A percentile compares a stretch with the other conserved stretches of the same genome.
Conservation (phyloP, 2,888 invertebrate species). For the Eucera pruinosa region DNA sequence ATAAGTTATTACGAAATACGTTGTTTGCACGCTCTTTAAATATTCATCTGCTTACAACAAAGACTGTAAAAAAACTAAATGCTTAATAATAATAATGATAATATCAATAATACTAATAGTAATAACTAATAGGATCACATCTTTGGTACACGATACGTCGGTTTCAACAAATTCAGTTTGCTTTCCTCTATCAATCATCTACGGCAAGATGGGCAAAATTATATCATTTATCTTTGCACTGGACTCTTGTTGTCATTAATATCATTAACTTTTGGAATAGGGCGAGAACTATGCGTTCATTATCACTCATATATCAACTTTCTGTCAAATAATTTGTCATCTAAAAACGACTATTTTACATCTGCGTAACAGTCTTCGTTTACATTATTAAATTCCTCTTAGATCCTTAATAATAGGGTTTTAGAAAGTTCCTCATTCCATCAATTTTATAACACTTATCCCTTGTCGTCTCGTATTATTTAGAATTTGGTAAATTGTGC, state of each 20-base stretch:
- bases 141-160: slow-evolving; percentile 69
- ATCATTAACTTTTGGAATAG: slow-evolving; percentile 53
- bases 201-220: slow-evolving; percentile 66
- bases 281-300: slow-evolving; percentile 51
- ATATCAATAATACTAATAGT: slow-evolving; percentile 56
- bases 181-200: slow-evolving; percentile 46
- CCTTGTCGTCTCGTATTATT: slow-evolving; percentile 30
- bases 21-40: slow-evolving; percentile 30
- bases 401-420: slow-evolving; percentile 52
- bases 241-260: slow-evolving; percentile 44
- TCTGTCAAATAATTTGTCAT: slow-evolving; percentile 56
- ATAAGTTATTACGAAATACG: slow-evolving; percentile 15
- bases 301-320: slow-evolving; percentile 48
- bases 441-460: slow-evolving; percentile 34
- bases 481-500: slow-evolving; percentile 59
- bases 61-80: slow-evolving; percentile 56
- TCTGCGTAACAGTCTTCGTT: slow-evolving; percentile 68
- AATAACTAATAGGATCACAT: slow-evolving; percentile 70
- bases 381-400: slow-evolving; percentile 64
- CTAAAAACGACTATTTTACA: slow-evolving; percentile 67
- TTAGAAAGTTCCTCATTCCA: slow-evolving; percentile 42
- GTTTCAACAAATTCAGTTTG: slow-evolving; percentile 49
- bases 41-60: slow-evolving; percentile 30
- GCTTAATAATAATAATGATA: slow-evolving; percentile 48
- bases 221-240: slow-evolving; percentile 35